These are phyloP conservation scores for Cryptus viduatorius DNA, from an alignment of 2,888 invertebrate species.

Conservation along the genomic window DNA sequence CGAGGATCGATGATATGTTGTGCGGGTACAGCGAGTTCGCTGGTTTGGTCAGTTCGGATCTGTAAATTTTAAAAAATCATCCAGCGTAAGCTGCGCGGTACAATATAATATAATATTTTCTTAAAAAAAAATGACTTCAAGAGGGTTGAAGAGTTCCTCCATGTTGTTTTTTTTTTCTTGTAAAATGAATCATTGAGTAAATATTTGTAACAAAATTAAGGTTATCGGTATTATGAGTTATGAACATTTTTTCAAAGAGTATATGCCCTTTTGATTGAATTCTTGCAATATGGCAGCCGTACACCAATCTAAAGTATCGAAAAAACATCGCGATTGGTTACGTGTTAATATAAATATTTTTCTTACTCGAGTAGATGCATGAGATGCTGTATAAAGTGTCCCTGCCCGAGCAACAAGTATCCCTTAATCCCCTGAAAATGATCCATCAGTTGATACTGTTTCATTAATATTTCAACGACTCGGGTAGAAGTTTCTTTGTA, in stretches of 20 bases:
- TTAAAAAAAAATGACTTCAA: not conserved
- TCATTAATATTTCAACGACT: constrained; percentile 93
- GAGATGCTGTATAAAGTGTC: constrained; percentile 97
- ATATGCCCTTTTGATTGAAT: too few relatives aligned
- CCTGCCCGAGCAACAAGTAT: constrained; percentile 97
- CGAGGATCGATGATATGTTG: constrained; percentile 94
- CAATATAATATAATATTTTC: not conserved
- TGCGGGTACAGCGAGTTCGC: constrained; percentile 95
- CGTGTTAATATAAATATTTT: not conserved
- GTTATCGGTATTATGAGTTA: too few relatives aligned
- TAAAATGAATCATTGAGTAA: not conserved
- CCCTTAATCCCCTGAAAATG: constrained; percentile 96
- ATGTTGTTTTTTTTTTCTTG: not conserved
- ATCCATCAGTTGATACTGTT: constrained; percentile 95
- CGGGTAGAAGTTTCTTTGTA: constrained; percentile 95
- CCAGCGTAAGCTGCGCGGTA: constrained; percentile 29
- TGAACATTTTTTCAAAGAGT: too few relatives aligned
- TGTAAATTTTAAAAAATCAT: constrained; percentile 80
- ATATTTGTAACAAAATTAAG: too few relatives aligned
- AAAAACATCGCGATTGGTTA: too few relatives aligned
- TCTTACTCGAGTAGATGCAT: constrained; percentile 96
- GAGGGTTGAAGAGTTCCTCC: not conserved
- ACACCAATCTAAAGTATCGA: not conserved
- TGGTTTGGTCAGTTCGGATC: constrained; percentile 95
- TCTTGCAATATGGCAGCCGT: too few relatives aligned